Conservation (phyloP, 2,113 vertebrate species). For the Xiphophorus maculatus region DNA sequence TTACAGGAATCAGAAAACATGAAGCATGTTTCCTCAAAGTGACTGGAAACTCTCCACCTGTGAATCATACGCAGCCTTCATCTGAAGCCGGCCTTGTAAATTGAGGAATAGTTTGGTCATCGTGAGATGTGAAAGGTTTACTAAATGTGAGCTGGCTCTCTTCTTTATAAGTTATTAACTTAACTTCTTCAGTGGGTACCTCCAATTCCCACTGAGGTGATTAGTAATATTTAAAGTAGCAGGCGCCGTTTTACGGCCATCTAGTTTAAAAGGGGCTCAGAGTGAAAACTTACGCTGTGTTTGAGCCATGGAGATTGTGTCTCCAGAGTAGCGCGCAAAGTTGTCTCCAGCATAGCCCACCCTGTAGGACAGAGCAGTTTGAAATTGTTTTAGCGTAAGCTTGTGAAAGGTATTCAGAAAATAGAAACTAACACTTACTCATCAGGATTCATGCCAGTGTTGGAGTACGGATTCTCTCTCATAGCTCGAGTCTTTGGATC, state of each 20-base stretch:
- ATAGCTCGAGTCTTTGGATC: conserved; percentile 99
- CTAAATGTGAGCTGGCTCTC: neutral
- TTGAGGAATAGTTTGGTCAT: neutral
- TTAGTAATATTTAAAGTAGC: no score
- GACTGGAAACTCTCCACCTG: neutral
- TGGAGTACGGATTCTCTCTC: conserved; percentile 96
- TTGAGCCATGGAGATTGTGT: conserved; percentile 96
- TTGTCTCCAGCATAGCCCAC: conserved; percentile 98
- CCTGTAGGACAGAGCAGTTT: conserved; percentile 75
- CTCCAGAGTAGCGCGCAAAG: conserved; percentile 92
- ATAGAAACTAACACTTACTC: conserved; percentile 84
- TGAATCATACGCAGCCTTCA: neutral
- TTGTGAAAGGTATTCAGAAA: neutral
- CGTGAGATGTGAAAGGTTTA: neutral
- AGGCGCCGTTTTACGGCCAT: no score
- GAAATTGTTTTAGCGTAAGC: neutral
- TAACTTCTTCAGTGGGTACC: no score
- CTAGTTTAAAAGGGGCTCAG: no score
- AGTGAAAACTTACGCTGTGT: conserved; percentile 88
- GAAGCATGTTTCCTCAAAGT: neutral
- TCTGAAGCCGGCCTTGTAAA: neutral
- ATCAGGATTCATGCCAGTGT: conserved; percentile 94
- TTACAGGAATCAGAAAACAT: neutral
- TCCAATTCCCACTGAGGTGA: no score
- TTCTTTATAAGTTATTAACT: neutral